Percentiles rank a stretch among this genome's conserved stretches.
Conservation (phyloP, 1,140 invertebrate genomes). For the Sminthurinus signatus region DNA sequence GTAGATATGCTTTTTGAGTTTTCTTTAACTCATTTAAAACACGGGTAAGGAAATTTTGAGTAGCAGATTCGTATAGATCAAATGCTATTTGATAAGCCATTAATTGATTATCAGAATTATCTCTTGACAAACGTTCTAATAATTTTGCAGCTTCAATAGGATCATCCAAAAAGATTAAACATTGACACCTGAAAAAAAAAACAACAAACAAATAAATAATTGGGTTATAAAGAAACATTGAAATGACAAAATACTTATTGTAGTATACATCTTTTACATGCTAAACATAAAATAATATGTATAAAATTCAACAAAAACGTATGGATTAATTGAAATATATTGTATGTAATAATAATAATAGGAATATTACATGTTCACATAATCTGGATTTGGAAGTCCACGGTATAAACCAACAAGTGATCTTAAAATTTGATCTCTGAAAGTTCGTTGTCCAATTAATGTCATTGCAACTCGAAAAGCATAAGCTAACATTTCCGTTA, state of each 20-base stretch:
- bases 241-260: too few relatives aligned
- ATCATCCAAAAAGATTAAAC: slow-evolving; percentile 92
- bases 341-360: neutral
- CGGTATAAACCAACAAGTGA: slow-evolving; percentile 85
- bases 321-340: neutral
- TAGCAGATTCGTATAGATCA: slow-evolving; percentile 97
- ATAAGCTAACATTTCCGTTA: slow-evolving; percentile 83
- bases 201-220: slow-evolving; percentile 13
- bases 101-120: slow-evolving; percentile 57
- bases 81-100: slow-evolving; percentile 99
- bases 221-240: neutral
- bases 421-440: slow-evolving; percentile 79
- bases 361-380: slow-evolving; percentile 79
- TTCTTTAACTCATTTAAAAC: slow-evolving; percentile 73
- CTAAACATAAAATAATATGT: too few relatives aligned
- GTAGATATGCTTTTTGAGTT: slow-evolving; percentile 23
- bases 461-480: slow-evolving; percentile 94
- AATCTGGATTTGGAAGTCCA: slow-evolving; percentile 79
- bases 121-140: slow-evolving; percentile 77
- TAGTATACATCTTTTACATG: too few relatives aligned
- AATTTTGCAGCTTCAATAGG: slow-evolving; percentile 83
- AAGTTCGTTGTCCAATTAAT: slow-evolving; percentile 84
- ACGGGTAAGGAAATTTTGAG: slow-evolving; percentile 89
- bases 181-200: slow-evolving; percentile 61
- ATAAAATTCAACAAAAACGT: neutral